Percentiles rank a stretch among this genome's conserved stretches.
These are phyloP conservation scores for Typhlichthys subterraneus DNA, from an alignment of 2,797 vertebrate genomes.

Conservation along the genomic window DNA sequence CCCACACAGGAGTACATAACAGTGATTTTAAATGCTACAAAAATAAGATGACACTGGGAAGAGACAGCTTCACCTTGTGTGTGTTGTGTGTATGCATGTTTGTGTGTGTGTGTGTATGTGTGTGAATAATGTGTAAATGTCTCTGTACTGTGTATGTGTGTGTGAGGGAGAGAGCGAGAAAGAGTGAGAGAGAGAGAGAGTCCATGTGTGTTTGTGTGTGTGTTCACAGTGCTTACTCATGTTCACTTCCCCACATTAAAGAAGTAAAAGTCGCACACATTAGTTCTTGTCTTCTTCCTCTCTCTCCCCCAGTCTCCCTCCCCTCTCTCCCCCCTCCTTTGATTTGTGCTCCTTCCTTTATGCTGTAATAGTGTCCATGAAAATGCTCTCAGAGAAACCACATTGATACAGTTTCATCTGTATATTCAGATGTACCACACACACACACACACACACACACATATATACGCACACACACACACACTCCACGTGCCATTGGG, in stretches of 20 bases:
- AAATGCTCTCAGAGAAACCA: slow-evolving; percentile 46
- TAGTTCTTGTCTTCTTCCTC: slow-evolving; percentile 28
- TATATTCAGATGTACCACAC: slow-evolving; percentile 13
- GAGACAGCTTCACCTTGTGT: slow-evolving; percentile 64
- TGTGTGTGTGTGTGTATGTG: slow-evolving; percentile 34
- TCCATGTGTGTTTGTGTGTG: slow-evolving; percentile 32
- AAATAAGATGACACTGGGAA: slow-evolving; percentile 80
- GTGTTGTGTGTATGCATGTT: slow-evolving; percentile 28
- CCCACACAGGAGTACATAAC: slow-evolving; percentile 78
- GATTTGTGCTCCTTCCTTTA: slow-evolving; percentile 47
- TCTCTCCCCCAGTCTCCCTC: slow-evolving; percentile 21
- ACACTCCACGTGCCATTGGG: slow-evolving; percentile 51
- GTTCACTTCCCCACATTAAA: slow-evolving; percentile 63
- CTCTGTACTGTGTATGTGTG: neutral
- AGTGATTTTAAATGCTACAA: slow-evolving; percentile 84
- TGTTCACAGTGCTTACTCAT: slow-evolving; percentile 75
- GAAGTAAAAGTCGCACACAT: slow-evolving; percentile 61
- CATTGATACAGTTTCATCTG: slow-evolving; percentile 44
- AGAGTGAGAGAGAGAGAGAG: too few species aligned
- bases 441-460: neutral
- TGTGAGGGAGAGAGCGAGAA: neutral
- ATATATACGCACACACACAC: slow-evolving; percentile 31
- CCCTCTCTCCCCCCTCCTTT: slow-evolving; percentile 27
- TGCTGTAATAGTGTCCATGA: slow-evolving; percentile 42
- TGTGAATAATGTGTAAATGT: too few species aligned